Evolutionary conservation across 2,888 invertebrate species (phyloP).

Genomic region (Rhabditoides inermis): DNA sequence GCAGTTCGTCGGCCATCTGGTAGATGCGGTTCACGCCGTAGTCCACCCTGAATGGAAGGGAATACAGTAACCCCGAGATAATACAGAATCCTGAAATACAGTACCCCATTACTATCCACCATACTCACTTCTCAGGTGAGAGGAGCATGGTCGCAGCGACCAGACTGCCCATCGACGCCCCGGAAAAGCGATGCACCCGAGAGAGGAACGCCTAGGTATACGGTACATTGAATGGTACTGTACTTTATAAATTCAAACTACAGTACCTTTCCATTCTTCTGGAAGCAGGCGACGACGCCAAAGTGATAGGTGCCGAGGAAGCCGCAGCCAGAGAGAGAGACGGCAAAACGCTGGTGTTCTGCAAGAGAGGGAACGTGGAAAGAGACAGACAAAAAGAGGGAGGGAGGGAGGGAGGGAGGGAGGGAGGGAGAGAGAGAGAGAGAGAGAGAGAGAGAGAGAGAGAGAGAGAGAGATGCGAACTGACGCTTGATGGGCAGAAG

Average conservation of each 20-base stretch:
- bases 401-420: background rate
- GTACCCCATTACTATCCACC: no score
- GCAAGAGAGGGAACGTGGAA: constrained; percentile 1
- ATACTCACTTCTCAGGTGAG: constrained; percentile 31
- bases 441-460: background rate
- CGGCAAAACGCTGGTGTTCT: constrained; percentile 16
- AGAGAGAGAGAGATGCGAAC: background rate
- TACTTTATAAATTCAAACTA: background rate
- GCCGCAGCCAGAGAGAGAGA: constrained; percentile 45
- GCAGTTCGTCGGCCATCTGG: constrained; percentile 44
- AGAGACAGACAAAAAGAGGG: background rate
- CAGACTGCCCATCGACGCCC: constrained; percentile 46
- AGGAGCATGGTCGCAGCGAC: constrained; percentile 36
- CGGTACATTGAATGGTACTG: no score
- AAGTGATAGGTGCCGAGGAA: constrained; percentile 48
- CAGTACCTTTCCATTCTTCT: constrained; percentile 36
- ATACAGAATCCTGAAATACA: no score
- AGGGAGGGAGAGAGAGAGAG: background rate
- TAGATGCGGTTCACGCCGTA: constrained; percentile 35
- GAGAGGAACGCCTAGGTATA: constrained; percentile 20
- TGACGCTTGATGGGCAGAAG: constrained; percentile 8
- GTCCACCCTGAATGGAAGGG: constrained; percentile 22
- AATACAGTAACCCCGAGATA: no score
- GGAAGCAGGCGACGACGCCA: constrained; percentile 41
- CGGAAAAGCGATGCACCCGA: constrained; percentile 29